A percentile compares a stretch with the other conserved stretches of the same genome.
phyloP scores from a whole-genome alignment of 2,113 vertebrate species.

The Oxyura jamaicensis region DNA sequence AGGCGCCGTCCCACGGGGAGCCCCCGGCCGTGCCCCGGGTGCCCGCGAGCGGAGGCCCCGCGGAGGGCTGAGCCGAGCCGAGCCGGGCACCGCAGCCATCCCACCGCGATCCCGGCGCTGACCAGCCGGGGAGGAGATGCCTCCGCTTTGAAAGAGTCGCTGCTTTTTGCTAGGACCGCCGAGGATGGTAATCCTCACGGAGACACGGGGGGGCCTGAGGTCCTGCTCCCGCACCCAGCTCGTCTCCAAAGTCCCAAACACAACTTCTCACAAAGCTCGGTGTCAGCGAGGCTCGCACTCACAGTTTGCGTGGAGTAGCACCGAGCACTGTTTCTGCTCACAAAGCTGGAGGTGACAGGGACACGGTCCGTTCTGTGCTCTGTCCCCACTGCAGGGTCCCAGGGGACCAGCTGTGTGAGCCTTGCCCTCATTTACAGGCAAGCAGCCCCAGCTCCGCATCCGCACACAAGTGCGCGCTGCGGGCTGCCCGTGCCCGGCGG shows the following conservation, averaged over 20 bases:
- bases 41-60: no score
- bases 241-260: fast-evolving
- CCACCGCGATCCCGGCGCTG: background rate
- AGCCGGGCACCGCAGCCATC: fast-evolving
- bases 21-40: no score
- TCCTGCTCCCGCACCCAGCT: background rate
- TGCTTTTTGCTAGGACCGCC: background rate
- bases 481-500: background rate
- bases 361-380: background rate
- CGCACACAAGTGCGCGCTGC: fast-evolving
- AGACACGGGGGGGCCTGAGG: background rate
- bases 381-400: background rate
- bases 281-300: fast-evolving
- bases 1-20: no score
- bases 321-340: background rate
- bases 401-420: fast-evolving
- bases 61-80: no score
- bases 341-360: background rate
- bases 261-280: background rate
- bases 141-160: background rate
- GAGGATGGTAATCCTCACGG: no score
- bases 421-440: background rate
- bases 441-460: background rate
- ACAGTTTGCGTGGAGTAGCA: fast-evolving
- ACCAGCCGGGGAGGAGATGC: background rate